Conservation (phyloP, 2,113 vertebrate genomes). For the Pituophis catenifer region DNA sequence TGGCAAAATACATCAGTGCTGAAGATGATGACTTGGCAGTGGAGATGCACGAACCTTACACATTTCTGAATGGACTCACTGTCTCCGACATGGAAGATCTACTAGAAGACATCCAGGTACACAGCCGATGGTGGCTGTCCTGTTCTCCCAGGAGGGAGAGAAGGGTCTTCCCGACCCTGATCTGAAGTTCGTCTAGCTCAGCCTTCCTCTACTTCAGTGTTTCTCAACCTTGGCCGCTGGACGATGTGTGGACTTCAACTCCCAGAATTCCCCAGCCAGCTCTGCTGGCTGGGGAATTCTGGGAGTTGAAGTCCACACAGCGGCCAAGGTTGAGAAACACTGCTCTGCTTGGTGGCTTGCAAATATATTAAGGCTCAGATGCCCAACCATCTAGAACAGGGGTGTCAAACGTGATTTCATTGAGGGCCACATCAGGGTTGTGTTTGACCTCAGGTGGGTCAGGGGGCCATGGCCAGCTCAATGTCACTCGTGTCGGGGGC, state of each 20-base stretch:
- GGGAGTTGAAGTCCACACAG: too few species aligned
- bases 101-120: conserved; percentile 95
- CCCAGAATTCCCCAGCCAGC: too few species aligned
- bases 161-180: too few species aligned
- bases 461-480: too few species aligned
- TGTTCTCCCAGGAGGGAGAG: neutral
- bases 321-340: too few species aligned
- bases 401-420: too few species aligned
- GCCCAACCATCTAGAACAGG: neutral
- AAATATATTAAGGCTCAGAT: neutral
- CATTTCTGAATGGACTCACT: conserved; percentile 90
- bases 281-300: too few species aligned
- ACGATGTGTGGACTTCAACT: too few species aligned
- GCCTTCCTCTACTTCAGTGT: neutral
- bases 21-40: conserved; percentile 94
- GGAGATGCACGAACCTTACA: conserved; percentile 98
- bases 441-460: too few species aligned
- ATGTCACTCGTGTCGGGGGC: too few species aligned
- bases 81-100: conserved; percentile 97
- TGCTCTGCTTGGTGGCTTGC: neutral
- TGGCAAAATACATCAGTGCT: conserved; percentile 96
- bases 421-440: too few species aligned
- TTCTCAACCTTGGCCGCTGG: too few species aligned
- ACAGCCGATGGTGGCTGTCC: neutral
- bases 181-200: neutral